phyloP scores from a whole-genome alignment of 1,140 invertebrate genomes.

The Saccostrea cuccullata region DNA sequence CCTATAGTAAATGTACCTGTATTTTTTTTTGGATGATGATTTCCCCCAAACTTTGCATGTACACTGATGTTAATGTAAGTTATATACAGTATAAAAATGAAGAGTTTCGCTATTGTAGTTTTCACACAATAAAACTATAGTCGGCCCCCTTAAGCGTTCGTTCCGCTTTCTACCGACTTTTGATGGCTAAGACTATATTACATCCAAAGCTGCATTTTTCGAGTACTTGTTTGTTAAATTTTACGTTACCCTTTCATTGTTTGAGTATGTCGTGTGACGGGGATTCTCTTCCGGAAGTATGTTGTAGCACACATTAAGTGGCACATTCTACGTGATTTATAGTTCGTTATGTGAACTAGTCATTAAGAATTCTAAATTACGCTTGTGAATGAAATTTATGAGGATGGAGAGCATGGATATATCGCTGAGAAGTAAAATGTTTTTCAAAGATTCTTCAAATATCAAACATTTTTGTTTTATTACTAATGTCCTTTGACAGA shows the following conservation, averaged over 20 bases:
- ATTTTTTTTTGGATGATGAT: too few relatives aligned
- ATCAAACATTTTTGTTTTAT: conserved; percentile 3
- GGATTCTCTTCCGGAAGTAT: background rate
- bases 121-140: too few relatives aligned
- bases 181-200: too few relatives aligned
- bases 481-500: background rate
- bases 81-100: too few relatives aligned
- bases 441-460: background rate
- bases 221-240: too few relatives aligned
- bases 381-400: conserved; percentile 36
- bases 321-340: conserved; percentile 1
- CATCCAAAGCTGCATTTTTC: too few relatives aligned
- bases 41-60: too few relatives aligned
- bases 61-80: too few relatives aligned
- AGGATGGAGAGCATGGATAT: background rate
- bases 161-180: too few relatives aligned
- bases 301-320: conserved; percentile 8
- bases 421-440: background rate
- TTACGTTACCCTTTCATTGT: background rate
- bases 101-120: too few relatives aligned
- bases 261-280: background rate
- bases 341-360: background rate
- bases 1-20: too few relatives aligned
- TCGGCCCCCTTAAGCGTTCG: too few relatives aligned
- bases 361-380: conserved; percentile 17